These are phyloP conservation scores for Corvus cornix DNA, from an alignment of 2,113 vertebrate species.

Conservation along the genomic window DNA sequence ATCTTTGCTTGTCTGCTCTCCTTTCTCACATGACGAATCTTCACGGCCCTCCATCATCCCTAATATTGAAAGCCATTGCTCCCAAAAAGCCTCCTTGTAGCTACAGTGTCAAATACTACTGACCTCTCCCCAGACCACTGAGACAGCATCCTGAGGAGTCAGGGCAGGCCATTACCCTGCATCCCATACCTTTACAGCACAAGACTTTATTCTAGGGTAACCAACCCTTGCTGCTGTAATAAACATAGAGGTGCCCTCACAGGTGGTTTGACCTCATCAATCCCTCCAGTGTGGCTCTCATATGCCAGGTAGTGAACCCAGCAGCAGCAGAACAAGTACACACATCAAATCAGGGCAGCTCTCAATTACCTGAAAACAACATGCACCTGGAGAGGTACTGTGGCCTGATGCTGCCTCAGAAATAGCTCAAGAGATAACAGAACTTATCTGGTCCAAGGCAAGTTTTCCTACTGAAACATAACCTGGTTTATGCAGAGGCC, in stretches of 20 bases:
- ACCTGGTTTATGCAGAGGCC: not conserved
- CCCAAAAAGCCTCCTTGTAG: not conserved
- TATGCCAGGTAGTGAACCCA: not conserved
- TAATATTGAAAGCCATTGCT: not conserved
- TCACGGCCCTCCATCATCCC: not conserved
- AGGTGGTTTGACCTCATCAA: not conserved
- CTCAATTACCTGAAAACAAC: not conserved
- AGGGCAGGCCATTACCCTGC: not conserved
- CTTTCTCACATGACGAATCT: not conserved
- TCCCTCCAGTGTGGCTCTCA: not conserved
- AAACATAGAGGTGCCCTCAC: not conserved
- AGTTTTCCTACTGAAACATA: slow-evolving; percentile 39
- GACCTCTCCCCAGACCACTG: not conserved
- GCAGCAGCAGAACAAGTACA: not conserved
- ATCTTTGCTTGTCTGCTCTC: not conserved
- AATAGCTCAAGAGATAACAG: not conserved
- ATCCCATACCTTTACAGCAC: not conserved
- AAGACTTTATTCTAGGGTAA: not conserved
- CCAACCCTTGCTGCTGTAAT: not conserved
- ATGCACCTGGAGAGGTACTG: not conserved
- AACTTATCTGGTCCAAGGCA: not conserved
- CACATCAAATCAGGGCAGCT: not conserved
- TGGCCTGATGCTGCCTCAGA: not conserved
- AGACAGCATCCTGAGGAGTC: not conserved
- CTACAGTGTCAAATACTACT: not conserved